Base-by-base conservation (phyloP, 1,140 invertebrate genomes). In the Aporrectodea caliginosa region DNA sequence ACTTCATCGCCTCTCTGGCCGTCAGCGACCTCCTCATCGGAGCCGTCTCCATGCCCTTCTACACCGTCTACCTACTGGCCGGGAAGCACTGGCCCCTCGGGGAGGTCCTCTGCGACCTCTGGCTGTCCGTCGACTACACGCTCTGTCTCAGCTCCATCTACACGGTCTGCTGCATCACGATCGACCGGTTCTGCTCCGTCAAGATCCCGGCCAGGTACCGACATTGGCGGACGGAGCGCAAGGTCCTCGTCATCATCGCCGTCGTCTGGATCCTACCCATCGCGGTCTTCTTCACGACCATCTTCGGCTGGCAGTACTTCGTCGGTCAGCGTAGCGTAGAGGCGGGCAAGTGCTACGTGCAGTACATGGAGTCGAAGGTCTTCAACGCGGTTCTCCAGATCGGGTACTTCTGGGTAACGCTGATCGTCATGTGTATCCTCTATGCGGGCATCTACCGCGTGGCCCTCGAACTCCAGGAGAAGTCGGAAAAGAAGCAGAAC, bases 51-150 rank as follows among this genome's bases (percentile, higher is more conserved):
- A 95, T 98, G 93, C 96, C 96, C 30, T 96, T 98, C 88, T 98
- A 95, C 88, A 96, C 95, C 2, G 93, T 97, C 72, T 99, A 99
- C 89, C 93, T 99, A 70, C 89, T 99, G 75, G 82, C 88, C 12
- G 94, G 94, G 91, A 95, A 96, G 29, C 94, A 95, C 85, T 99
- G 98, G 98, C 94, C 98, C 85, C 91, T 99, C 73, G 97, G 98
- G n/a, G 93, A 95, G 16, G 91, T 99, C 79, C 90, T 99, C 0
- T 99, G 98, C 88, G 97, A 99, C 88, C 90, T 99, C 34, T 99
- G 98, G 98, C 90, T 99, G 0, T 98, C 97, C 0, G 94, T 99
- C n/a, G 98, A 99, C 89, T 99, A 99, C 88, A 99, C 98, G 1
- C 97, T 99, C 0, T 99, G 98, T 86, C 90, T 99, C 30, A 97